Base-by-base conservation (phyloP, 2,888 invertebrate genomes). In the Caenorhabditis imperialis region DNA sequence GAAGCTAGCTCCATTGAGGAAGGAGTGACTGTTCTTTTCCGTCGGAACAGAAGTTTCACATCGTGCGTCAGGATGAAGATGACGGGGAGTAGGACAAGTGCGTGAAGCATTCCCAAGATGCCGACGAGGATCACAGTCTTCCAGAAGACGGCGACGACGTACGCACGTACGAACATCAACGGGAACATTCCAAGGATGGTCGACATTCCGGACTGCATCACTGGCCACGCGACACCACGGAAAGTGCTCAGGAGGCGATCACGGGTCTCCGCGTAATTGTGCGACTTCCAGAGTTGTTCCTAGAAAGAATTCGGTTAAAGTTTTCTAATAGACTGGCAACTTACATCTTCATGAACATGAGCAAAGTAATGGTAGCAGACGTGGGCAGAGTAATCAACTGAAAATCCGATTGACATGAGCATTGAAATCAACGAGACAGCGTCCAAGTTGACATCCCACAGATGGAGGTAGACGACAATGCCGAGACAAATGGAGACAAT, bases 361-460 rank as follows among this genome's bases (percentile, higher is more conserved):
- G 86, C 86, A 55, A 85, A 86, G 69, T 85, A 86, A 71, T 86
- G 86, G 63, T 86, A 86, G 63, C 86, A 86, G 47, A 86, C 81
- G 62, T 73, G 86, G 7, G 85, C 85, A 8, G 84, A 84, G 70
- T 86, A 86, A 57, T 86, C 86, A 12, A 86, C 86, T 4, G 81
- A 81, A 71, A 86, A 86, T 12, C 86, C 86, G 54, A 86, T 86
- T 30, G 82, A 82, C 86, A 86, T 86, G 8, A 86, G 75, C 72
- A 84, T 86, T 12, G 81, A 82, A 55, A 86, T 85, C 20, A 86
- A 78, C 1, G 86, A 84, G 18, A 86, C 86, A 0, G 85, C 86
- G 57, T 86, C 86, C 40, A 86, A 73, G 67, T 85, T 81, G 18
- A 86, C 86, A 58, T 73, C 77, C 86, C 86, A 86, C 25, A 86